These are phyloP conservation scores for Bombyx huttoni DNA, from an alignment of 2,888 invertebrate species.

Conservation along the genomic window DNA sequence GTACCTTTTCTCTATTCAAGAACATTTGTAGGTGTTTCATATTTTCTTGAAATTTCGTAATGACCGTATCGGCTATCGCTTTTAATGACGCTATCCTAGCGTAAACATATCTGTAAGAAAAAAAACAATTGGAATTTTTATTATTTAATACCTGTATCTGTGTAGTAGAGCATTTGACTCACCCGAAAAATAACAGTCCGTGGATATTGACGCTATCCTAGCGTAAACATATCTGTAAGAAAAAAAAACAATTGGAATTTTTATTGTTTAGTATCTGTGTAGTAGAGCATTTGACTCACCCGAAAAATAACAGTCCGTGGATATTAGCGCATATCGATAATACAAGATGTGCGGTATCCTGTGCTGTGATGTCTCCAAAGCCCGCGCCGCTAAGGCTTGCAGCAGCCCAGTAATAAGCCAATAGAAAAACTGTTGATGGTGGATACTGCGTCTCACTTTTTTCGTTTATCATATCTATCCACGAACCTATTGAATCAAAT, in stretches of 20 bases:
- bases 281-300: constrained; percentile 24
- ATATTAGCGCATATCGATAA: constrained; percentile 50
- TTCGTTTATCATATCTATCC: constrained; percentile 44
- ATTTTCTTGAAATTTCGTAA: constrained; percentile 58
- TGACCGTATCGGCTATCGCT: constrained; percentile 58
- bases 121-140: background rate
- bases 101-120: constrained; percentile 47
- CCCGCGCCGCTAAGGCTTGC: constrained; percentile 60
- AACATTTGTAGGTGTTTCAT: constrained; percentile 58
- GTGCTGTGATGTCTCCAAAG: constrained; percentile 61
- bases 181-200: constrained; percentile 66
- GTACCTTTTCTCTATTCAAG: constrained; percentile 50
- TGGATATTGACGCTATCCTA: constrained; percentile 56
- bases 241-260: background rate
- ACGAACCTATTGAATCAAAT: constrained; percentile 32
- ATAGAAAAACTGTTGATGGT: constrained; percentile 44
- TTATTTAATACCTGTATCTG: too few relatives aligned
- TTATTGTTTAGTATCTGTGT: too few relatives aligned
- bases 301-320: constrained; percentile 63
- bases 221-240: constrained; percentile 55
- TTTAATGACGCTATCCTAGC: constrained; percentile 60
- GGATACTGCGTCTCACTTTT: constrained; percentile 29
- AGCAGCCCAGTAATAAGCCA: constrained; percentile 63
- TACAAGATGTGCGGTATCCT: constrained; percentile 49
- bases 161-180: background rate